phyloP scores from a whole-genome alignment of 2,113 vertebrate species.

The Trichomycterus rosablanca region DNA sequence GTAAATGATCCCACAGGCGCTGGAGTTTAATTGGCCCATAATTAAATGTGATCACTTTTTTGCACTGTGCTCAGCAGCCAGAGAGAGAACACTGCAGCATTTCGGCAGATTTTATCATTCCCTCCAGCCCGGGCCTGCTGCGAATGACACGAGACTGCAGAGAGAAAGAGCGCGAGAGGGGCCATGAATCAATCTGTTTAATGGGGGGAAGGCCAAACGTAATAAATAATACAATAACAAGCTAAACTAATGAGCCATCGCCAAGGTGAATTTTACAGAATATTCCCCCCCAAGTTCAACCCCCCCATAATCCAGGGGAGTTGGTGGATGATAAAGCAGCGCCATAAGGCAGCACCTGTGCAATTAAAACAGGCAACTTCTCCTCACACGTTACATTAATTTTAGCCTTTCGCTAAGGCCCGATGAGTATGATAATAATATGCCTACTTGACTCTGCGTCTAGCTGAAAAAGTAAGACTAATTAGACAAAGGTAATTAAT shows the following conservation, averaged over 20 bases:
- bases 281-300: slow-evolving; percentile 82
- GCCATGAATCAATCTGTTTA: slow-evolving; percentile 98
- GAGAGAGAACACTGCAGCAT: slow-evolving; percentile 12
- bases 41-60: slow-evolving; percentile 31
- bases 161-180: slow-evolving; percentile 22
- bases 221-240: slow-evolving; percentile 99
- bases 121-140: slow-evolving; percentile 24
- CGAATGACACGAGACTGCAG: slow-evolving; percentile 28
- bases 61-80: slow-evolving; percentile 9
- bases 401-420: slow-evolving; percentile 95
- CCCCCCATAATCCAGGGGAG: slow-evolving; percentile 81
- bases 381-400: slow-evolving; percentile 96
- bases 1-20: no score
- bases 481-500: slow-evolving; percentile 99
- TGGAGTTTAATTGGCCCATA: slow-evolving; percentile 35
- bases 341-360: slow-evolving; percentile 99
- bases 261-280: slow-evolving; percentile 91
- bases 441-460: slow-evolving; percentile 99
- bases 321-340: slow-evolving; percentile 95
- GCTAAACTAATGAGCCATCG: slow-evolving; percentile 99
- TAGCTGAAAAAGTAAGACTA: slow-evolving; percentile 95
- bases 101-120: slow-evolving; percentile 28
- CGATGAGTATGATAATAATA: slow-evolving; percentile 99
- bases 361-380: slow-evolving; percentile 96
- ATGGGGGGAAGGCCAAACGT: slow-evolving; percentile 86